Conservation (phyloP, 2,113 vertebrate species). For the Cynopterus brachyotis region DNA sequence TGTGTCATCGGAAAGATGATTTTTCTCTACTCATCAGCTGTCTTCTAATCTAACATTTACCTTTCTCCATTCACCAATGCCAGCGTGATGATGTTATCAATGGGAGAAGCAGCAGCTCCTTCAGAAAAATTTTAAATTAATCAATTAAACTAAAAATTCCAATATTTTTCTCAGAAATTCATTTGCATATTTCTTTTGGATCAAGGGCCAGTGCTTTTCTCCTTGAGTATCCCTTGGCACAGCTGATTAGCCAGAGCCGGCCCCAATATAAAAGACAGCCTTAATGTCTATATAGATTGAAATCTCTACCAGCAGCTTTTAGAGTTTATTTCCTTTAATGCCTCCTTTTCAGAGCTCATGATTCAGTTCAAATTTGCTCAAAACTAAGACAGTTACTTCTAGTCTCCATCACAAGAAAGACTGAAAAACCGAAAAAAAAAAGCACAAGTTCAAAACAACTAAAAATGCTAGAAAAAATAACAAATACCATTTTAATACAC, state of each 20-base stretch:
- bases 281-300: not conserved
- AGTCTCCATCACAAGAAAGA: not conserved
- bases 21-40: not conserved
- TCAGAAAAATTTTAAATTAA: not conserved
- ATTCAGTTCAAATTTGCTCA: not conserved
- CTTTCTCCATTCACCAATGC: not conserved
- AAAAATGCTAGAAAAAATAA: not conserved
- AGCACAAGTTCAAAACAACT: not conserved
- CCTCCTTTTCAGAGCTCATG: not conserved
- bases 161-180: not conserved
- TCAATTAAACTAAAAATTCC: not conserved
- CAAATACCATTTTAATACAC: not conserved
- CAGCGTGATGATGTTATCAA: not conserved
- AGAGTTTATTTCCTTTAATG: not conserved
- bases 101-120: not conserved
- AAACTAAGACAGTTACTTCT: constrained; percentile 11
- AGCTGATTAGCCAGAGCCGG: not conserved
- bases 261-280: not conserved
- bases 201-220: not conserved
- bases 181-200: not conserved
- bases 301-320: not conserved
- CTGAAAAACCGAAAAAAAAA: not conserved
- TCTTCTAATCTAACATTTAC: not conserved
- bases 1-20: not conserved
- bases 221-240: not conserved